A percentile compares a stretch with the other conserved stretches of the same genome.
Conservation (phyloP, 2,888 invertebrate species). For the Watsonalla cultraria region DNA sequence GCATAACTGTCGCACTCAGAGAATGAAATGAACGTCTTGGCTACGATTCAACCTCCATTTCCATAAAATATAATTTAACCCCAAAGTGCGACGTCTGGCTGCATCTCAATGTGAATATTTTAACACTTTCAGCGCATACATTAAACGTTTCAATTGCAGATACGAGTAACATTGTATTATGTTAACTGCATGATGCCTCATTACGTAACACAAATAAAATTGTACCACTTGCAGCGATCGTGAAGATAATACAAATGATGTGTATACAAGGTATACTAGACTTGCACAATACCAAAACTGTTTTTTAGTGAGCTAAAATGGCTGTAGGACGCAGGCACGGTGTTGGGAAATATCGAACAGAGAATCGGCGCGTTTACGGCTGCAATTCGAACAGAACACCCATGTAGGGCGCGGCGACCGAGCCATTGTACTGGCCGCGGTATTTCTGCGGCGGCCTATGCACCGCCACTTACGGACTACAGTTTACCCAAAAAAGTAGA, state of each 20-base stretch:
- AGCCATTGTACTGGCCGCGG: slow-evolving; percentile 65
- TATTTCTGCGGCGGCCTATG: slow-evolving; percentile 70
- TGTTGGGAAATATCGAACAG: slow-evolving; percentile 48
- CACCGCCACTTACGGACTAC: slow-evolving; percentile 65
- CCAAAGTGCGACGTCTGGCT: slow-evolving; percentile 42
- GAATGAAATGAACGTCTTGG: slow-evolving; percentile 59
- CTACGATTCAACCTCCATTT: slow-evolving; percentile 69
- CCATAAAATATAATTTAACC: slow-evolving; percentile 70
- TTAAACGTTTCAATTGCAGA: slow-evolving; percentile 38
- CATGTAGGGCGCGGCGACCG: slow-evolving; percentile 61
- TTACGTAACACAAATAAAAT: slow-evolving; percentile 29
- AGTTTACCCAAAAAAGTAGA: slow-evolving; percentile 77
- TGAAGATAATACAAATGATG: background rate
- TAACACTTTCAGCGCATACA: slow-evolving; percentile 34
- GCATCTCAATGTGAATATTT: slow-evolving; percentile 52
- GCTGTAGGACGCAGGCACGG: slow-evolving; percentile 34
- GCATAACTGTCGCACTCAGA: slow-evolving; percentile 61
- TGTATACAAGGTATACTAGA: slow-evolving; percentile 14
- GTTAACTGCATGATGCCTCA: slow-evolving; percentile 34
- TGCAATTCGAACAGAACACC: slow-evolving; percentile 27
- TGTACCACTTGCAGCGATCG: slow-evolving; percentile 14
- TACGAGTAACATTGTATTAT: slow-evolving; percentile 34
- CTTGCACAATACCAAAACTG: slow-evolving; percentile 38
- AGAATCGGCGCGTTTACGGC: slow-evolving; percentile 54
- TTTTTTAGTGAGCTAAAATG: slow-evolving; percentile 45